phyloP scores from a whole-genome alignment of 1,140 invertebrate species.

The Trichoplusia ni region DNA sequence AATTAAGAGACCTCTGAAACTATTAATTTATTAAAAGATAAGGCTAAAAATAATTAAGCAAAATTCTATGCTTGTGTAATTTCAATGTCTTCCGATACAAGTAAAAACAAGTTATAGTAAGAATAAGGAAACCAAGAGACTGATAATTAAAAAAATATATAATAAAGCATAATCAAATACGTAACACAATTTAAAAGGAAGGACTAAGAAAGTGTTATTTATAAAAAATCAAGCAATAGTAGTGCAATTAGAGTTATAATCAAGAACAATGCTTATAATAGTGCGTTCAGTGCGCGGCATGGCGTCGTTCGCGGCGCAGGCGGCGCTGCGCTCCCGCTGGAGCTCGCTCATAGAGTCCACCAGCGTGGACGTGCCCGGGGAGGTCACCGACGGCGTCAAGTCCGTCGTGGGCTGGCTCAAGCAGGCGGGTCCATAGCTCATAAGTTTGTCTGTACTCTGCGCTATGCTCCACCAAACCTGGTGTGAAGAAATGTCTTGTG shows the following conservation, averaged over 20 bases:
- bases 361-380: constrained; percentile 84
- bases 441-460: background rate
- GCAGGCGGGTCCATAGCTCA: no score
- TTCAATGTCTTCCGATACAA: no score
- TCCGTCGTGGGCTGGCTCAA: constrained; percentile 89
- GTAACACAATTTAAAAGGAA: no score
- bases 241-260: background rate
- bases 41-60: no score
- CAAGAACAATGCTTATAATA: constrained; percentile 56
- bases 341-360: constrained; percentile 86
- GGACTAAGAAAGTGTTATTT: background rate
- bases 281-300: constrained; percentile 69
- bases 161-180: no score
- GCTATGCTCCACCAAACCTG: background rate
- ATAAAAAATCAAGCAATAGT: background rate
- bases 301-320: constrained; percentile 85
- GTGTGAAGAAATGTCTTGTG: no score
- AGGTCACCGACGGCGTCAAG: constrained; percentile 85
- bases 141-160: no score
- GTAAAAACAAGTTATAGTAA: no score
- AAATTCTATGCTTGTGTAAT: no score
- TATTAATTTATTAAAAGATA: no score
- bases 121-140: no score
- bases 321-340: constrained; percentile 85
- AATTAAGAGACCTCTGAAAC: no score